Evolutionary conservation across 1,140 invertebrate species (phyloP).

Genomic region (Pseudomyrmex pallidus): DNA sequence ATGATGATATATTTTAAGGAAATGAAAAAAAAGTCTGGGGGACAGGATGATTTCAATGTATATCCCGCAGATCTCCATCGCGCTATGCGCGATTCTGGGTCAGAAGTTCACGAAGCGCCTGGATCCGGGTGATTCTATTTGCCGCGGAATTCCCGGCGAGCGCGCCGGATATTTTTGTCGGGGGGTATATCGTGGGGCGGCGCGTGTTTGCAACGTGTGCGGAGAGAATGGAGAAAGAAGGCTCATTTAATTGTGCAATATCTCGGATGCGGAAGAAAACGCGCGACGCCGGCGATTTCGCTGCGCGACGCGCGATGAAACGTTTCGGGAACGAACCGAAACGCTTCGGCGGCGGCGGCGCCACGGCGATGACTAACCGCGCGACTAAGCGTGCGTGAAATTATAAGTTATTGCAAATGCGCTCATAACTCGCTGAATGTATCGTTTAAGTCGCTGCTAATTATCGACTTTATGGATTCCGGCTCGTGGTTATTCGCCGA

Average conservation of each 20-base stretch:
- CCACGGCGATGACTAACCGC: conserved; percentile 30
- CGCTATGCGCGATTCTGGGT: conserved; percentile 41
- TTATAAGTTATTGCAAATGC: conserved; percentile 58
- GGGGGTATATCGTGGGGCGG: conserved; percentile 5
- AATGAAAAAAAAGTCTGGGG: background rate
- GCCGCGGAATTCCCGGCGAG: conserved; percentile 43
- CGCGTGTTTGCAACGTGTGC: background rate
- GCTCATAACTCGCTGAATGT: conserved; percentile 41
- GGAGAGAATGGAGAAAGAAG: conserved; percentile 46
- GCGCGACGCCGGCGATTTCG: background rate
- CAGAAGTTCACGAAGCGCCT: conserved; percentile 56
- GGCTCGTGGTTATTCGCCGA: conserved; percentile 23
- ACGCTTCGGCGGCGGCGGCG: background rate
- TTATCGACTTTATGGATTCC: conserved; percentile 41
- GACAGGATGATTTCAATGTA: conserved; percentile 35
- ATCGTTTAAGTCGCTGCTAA: conserved; percentile 51
- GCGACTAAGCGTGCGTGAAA: conserved; percentile 54
- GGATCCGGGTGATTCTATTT: conserved; percentile 44
- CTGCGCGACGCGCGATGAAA: conserved; percentile 35
- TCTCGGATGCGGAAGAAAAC: conserved; percentile 1
- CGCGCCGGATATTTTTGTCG: conserved; percentile 45
- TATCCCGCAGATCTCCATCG: conserved; percentile 10
- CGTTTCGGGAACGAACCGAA: conserved; percentile 30
- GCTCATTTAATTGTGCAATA: conserved; percentile 28
- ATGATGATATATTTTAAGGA: background rate